These are phyloP conservation scores for Hyposmocoma kahamanoa DNA, from an alignment of 1,140 invertebrate species.

Conservation along the genomic window DNA sequence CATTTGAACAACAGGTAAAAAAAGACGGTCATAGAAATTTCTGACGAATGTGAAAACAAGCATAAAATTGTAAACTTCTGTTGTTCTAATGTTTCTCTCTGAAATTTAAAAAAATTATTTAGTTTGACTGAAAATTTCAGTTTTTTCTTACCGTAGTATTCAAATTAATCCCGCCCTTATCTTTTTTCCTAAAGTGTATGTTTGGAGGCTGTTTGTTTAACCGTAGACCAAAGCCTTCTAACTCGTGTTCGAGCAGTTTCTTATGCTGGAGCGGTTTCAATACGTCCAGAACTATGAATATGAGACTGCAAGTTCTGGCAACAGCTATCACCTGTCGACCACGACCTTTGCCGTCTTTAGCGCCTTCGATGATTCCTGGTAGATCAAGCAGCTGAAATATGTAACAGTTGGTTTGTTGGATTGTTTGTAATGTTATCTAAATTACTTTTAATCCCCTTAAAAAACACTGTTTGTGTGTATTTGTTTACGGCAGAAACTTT, in stretches of 20 bases:
- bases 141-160: constrained; percentile 57
- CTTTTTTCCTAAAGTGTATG: constrained; percentile 96
- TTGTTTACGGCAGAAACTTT: no score
- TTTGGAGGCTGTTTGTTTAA: constrained; percentile 98
- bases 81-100: no score
- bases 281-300: constrained; percentile 99
- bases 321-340: constrained; percentile 99
- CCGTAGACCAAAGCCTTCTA: constrained; percentile 98
- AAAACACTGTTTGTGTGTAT: no score
- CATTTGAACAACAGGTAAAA: no score
- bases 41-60: no score
- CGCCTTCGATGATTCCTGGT: constrained; percentile 99
- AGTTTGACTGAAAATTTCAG: no score
- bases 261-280: constrained; percentile 98
- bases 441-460: no score
- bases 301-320: constrained; percentile 97
- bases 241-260: constrained; percentile 95
- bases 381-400: constrained; percentile 91
- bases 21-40: no score
- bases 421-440: no score
- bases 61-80: no score
- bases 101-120: no score
- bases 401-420: no score
- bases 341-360: constrained; percentile 99
- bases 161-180: constrained; percentile 88